These are phyloP conservation scores for Melieria crassipennis DNA, from an alignment of 2,888 invertebrate species.

Conservation along the genomic window DNA sequence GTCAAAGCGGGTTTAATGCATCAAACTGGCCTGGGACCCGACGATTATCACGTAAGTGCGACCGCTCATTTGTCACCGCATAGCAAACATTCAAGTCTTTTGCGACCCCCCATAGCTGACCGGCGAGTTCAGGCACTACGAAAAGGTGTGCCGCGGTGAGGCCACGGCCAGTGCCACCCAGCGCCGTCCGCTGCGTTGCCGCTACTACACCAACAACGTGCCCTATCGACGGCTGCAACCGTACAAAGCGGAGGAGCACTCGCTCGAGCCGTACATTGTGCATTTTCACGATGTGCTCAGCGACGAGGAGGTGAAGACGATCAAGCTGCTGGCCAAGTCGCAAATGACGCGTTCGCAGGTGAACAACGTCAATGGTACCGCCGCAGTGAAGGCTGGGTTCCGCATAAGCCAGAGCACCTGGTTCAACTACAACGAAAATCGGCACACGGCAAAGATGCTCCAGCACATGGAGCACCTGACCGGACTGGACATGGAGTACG, in stretches of 20 bases:
- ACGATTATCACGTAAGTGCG: conserved; percentile 48
- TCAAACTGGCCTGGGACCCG: conserved; percentile 39
- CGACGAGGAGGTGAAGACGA: conserved; percentile 67
- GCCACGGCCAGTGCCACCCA: conserved; percentile 31
- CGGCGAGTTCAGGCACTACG: conserved; percentile 63
- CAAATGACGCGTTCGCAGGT: conserved; percentile 68
- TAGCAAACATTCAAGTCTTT: too few relatives aligned
- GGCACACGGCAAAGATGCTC: conserved; percentile 60
- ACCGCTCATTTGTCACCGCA: too few relatives aligned
- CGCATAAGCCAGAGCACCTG: conserved; percentile 73
- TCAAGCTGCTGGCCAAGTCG: conserved; percentile 68
- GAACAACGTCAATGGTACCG: conserved; percentile 87
- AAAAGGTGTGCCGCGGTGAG: conserved; percentile 61
- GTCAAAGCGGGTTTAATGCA: conserved; percentile 51
- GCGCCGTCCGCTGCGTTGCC: conserved; percentile 50
- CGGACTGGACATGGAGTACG: conserved; percentile 69
- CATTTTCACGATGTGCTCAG: conserved; percentile 70
- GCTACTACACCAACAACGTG: conserved; percentile 39
- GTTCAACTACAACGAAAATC: conserved; percentile 60
- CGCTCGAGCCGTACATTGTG: conserved; percentile 68
- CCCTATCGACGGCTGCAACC: conserved; percentile 54
- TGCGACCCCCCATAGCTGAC: conserved; percentile 35
- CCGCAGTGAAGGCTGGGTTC: conserved; percentile 77
- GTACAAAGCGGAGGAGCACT: conserved; percentile 68
- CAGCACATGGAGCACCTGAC: conserved; percentile 75